Base-by-base conservation (phyloP, 2,797 vertebrate species). In the Astyanax mexicanus region DNA sequence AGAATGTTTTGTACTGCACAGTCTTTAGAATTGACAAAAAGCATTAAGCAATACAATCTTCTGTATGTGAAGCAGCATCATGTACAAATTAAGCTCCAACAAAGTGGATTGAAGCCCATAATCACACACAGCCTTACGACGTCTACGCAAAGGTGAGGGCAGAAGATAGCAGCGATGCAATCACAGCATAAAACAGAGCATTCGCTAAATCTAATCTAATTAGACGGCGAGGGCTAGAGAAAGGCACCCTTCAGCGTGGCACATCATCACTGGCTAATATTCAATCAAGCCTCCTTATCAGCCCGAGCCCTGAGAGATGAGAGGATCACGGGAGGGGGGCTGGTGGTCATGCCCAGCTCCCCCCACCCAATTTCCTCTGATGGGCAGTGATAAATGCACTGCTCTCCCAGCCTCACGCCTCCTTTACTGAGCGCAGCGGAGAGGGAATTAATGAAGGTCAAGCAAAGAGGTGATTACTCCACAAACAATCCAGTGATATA, bases 221-320 rank as follows among this genome's bases (percentile, higher is more conserved):
- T 76, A 81, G 60, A 51, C 37, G 42, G 52, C 32, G 19, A 52
- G 74, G 60, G 67, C 42, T 58, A 42, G 32, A 27, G 64, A 65
- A 76, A 57, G 70, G 55, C 61, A 69, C 62, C 77, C 64, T 71
- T 57, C 69, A 62, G 38, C 69, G 35, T 45, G 65, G 55, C 21
- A 40, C 52, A 4, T 72, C 76, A 52, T 69, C 69, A 25, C 21
- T 25, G 64, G 23, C 49, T 77, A 60, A 40, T 72, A 72, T 68
- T 78, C 71, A 61, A 77, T 77, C 79, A 76, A 73, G 45, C 66
- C 54, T 78, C 60, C 54, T 78, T 64, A 77, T 80, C 79, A 57
- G 66, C 11, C 55, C 13, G 21, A 69, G 45, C 62, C 37, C 68
- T 27, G 47, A 23, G 45, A 49, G 57, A 68, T 21, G 40, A 55